Evolutionary conservation across 1,140 invertebrate genomes (phyloP).

Genomic region (Caenorhabditis briggsae): DNA sequence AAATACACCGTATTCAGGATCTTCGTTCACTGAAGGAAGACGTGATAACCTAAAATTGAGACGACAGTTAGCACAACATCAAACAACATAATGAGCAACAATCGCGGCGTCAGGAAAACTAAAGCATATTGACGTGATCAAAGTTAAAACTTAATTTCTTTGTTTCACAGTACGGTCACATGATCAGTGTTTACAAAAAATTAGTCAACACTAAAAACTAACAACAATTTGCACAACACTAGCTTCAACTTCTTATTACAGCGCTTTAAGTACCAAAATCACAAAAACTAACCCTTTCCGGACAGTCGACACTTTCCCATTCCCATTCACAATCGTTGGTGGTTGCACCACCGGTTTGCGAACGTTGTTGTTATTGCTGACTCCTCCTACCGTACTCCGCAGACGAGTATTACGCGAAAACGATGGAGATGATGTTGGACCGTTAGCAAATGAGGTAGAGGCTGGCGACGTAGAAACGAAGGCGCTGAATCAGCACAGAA

Average conservation of each 20-base stretch:
- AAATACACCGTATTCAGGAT: constrained; percentile 22
- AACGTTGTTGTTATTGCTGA: not conserved
- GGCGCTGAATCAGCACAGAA: constrained; percentile 44
- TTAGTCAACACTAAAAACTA: no score
- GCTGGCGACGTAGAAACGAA: constrained; percentile 50
- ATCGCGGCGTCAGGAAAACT: not conserved
- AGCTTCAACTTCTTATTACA: not conserved
- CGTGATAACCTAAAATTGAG: constrained; percentile 25
- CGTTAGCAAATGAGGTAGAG: constrained; percentile 15
- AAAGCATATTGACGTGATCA: not conserved
- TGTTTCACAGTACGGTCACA: no score
- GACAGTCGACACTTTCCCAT: not conserved
- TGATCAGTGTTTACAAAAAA: no score
- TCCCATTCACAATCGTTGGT: not conserved
- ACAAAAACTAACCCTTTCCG: constrained; percentile 23
- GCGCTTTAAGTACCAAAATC: not conserved
- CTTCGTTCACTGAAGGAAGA: constrained; percentile 44
- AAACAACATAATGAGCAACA: not conserved
- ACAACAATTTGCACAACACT: not conserved
- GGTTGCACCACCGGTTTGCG: not conserved
- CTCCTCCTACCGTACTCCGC: constrained; percentile 45
- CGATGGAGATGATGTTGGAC: constrained; percentile 18
- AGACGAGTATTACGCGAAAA: constrained; percentile 48
- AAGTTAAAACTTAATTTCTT: no score
- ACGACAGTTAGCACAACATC: constrained; percentile 34